Conservation (phyloP, 1,140 invertebrate species). For the Batillaria attramentaria region DNA sequence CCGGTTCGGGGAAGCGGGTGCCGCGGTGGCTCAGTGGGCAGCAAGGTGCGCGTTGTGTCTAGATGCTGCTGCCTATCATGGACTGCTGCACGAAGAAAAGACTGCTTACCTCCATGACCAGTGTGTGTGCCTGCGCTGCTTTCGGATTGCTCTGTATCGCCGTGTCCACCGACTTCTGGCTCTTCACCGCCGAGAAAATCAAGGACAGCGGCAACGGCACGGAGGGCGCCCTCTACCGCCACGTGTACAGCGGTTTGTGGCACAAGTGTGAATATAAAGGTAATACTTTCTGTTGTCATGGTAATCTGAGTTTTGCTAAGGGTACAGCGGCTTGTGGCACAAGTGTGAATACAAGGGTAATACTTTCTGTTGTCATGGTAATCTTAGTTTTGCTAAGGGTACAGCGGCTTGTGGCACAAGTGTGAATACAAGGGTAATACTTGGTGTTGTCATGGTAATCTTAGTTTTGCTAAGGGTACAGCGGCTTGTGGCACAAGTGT, state of each 20-base stretch:
- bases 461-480: too few species aligned
- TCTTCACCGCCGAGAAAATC: constrained; percentile 63
- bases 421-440: too few species aligned
- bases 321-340: too few species aligned
- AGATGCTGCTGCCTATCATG: constrained; percentile 53
- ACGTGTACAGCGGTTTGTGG: constrained; percentile 68
- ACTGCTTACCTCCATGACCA: constrained; percentile 68
- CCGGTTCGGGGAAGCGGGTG: too few species aligned
- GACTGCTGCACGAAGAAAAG: constrained; percentile 69
- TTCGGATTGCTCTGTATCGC: constrained; percentile 69
- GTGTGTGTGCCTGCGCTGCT: constrained; percentile 68
- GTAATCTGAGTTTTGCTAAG: too few species aligned
- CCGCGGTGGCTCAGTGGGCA: neutral
- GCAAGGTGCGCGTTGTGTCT: constrained; percentile 5
- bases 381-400: too few species aligned
- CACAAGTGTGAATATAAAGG: constrained; percentile 59
- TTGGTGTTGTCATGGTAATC: too few species aligned
- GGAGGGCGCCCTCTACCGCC: constrained; percentile 46
- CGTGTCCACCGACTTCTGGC: constrained; percentile 70
- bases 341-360: too few species aligned
- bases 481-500: too few species aligned
- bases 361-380: too few species aligned
- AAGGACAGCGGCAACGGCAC: constrained; percentile 50
- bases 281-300: neutral
- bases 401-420: too few species aligned